Evolutionary conservation across 2,113 vertebrate species (phyloP).

Genomic region (Crocuta crocuta): DNA sequence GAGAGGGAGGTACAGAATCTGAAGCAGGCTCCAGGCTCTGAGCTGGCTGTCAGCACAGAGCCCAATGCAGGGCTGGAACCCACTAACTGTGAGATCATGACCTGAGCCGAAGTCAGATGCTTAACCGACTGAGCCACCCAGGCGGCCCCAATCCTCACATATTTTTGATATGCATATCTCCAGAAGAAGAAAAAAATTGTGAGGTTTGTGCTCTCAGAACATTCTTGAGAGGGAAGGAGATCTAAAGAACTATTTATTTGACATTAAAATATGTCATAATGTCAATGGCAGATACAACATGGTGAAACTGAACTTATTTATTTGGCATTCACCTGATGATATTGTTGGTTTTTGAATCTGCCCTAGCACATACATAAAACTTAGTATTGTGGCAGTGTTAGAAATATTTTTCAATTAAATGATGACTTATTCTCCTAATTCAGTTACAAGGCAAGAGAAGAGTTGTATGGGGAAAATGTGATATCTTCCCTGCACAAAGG

Average conservation of each 20-base stretch:
- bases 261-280: background rate
- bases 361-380: background rate
- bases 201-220: background rate
- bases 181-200: background rate
- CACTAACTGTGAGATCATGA: no score
- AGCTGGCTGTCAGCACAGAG: no score
- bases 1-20: no score
- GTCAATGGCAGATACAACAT: no score
- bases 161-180: background rate
- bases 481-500: background rate
- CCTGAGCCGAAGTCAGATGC: no score
- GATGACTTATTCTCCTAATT: background rate
- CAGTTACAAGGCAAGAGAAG: background rate
- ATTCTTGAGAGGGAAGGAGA: background rate
- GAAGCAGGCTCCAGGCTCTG: no score
- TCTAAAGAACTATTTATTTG: background rate
- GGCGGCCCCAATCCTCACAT: background rate
- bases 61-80: no score
- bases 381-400: background rate
- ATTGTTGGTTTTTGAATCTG: background rate
- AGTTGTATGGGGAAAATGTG: background rate
- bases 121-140: no score
- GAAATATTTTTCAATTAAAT: background rate
- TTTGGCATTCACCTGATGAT: background rate
- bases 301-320: background rate